Percentiles rank a stretch among this genome's conserved stretches.
Conservation (phyloP, 2,797 vertebrate genomes). For the Eremophila alpestris region DNA sequence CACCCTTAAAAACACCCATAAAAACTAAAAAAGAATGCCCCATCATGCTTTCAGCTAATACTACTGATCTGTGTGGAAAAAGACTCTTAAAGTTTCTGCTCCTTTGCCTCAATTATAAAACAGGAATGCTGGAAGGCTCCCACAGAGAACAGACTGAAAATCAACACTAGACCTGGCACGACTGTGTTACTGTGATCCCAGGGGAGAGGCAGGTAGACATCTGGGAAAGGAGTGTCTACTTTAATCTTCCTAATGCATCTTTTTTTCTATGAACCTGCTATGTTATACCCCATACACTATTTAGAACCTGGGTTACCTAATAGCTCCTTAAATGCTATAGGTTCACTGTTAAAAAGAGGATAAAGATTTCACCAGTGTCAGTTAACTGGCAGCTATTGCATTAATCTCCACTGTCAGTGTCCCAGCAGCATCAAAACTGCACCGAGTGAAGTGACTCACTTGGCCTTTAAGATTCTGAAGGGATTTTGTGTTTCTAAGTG, state of each 20-base stretch:
- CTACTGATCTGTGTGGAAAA: not conserved
- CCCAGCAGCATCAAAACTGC: not conserved
- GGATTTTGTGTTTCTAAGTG: not conserved
- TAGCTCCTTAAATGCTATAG: not conserved
- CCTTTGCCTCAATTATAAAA: not conserved
- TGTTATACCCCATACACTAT: not conserved
- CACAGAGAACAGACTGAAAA: slow-evolving; percentile 21
- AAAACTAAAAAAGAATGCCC: not conserved
- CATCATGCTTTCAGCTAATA: not conserved
- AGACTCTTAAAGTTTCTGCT: not conserved
- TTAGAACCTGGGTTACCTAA: not conserved
- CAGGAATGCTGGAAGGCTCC: not conserved
- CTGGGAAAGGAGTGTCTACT: not conserved
- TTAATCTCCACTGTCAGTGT: not conserved
- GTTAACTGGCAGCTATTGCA: not conserved
- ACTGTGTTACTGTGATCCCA: not conserved
- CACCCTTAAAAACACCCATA: not conserved
- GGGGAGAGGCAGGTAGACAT: not conserved
- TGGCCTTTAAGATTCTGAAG: not conserved
- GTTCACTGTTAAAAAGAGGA: not conserved
- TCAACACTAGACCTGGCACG: not conserved
- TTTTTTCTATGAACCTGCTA: not conserved
- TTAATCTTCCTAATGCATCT: slow-evolving; percentile 17
- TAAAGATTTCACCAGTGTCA: not conserved
- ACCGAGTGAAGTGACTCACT: not conserved